Percentiles rank a stretch among this genome's conserved stretches.
phyloP scores from a whole-genome alignment of 2,113 vertebrate genomes.

The Myrmecophaga tridactyla region DNA sequence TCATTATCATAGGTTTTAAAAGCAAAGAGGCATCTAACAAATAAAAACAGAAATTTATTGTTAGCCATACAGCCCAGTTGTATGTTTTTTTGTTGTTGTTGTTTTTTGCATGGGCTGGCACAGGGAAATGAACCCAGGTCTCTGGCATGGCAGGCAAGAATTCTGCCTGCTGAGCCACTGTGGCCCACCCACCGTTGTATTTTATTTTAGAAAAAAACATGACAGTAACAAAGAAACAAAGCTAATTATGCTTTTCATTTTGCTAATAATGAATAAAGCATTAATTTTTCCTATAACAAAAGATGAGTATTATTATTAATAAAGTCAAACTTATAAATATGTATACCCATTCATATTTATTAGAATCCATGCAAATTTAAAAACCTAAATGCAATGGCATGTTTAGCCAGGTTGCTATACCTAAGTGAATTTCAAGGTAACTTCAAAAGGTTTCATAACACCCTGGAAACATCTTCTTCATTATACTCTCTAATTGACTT shows the following conservation, averaged over 20 bases:
- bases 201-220: constrained; percentile 51
- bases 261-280: constrained; percentile 24
- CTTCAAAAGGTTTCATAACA: constrained; percentile 75
- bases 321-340: background rate
- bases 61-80: background rate
- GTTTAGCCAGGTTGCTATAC: constrained; percentile 16
- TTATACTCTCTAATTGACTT: constrained; percentile 82
- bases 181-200: no score
- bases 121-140: no score
- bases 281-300: constrained; percentile 14
- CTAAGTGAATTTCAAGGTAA: constrained; percentile 64
- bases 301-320: constrained; percentile 8
- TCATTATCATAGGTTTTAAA: no score
- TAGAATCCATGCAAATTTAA: constrained; percentile 21
- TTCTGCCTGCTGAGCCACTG: no score
- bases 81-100: constrained; percentile 63
- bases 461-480: constrained; percentile 79
- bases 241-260: background rate
- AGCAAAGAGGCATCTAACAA: constrained; percentile 24
- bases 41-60: background rate
- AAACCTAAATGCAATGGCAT: background rate
- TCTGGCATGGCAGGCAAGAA: no score
- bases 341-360: background rate
- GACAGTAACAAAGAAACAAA: background rate
- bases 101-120: no score